A percentile compares a stretch with the other conserved stretches of the same genome.
These are phyloP conservation scores for Perca schrenkii DNA, from an alignment of 2,113 vertebrate genomes.

Conservation along the genomic window DNA sequence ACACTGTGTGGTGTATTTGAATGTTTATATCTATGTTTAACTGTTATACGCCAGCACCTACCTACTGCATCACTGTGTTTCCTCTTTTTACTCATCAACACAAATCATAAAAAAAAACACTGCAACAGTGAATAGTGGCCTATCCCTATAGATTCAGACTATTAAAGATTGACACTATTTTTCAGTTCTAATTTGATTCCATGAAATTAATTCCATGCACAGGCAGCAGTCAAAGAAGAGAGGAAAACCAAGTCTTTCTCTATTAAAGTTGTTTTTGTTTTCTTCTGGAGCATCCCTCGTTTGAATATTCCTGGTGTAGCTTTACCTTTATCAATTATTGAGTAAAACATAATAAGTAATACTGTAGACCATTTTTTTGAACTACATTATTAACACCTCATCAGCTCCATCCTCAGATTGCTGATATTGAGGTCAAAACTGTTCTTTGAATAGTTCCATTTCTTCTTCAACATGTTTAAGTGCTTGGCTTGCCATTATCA, in stretches of 20 bases:
- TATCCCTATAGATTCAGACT: conserved; percentile 2
- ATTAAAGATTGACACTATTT: conserved; percentile 13
- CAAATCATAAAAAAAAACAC: conserved; percentile 8
- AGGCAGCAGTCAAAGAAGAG: conserved; percentile 4
- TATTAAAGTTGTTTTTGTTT: too few relatives aligned
- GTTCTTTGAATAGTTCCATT: neutral
- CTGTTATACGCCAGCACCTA: neutral
- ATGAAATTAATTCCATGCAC: conserved; percentile 31
- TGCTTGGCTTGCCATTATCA: neutral
- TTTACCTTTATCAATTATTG: neutral
- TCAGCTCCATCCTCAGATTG: neutral
- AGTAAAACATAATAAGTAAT: too few relatives aligned
- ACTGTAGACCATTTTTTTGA: neutral
- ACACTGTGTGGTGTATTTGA: neutral
- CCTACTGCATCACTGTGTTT: neutral
- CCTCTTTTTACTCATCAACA: neutral
- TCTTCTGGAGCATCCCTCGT: neutral
- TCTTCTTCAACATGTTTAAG: neutral
- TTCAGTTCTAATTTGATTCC: conserved; percentile 24
- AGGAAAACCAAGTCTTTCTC: neutral
- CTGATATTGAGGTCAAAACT: neutral
- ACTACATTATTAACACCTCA: neutral
- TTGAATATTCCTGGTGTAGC: neutral
- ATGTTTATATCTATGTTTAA: neutral
- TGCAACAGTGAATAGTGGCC: conserved; percentile 4